Evolutionary conservation across 2,888 invertebrate genomes (phyloP).

Genomic region (Mermis nigrescens): DNA sequence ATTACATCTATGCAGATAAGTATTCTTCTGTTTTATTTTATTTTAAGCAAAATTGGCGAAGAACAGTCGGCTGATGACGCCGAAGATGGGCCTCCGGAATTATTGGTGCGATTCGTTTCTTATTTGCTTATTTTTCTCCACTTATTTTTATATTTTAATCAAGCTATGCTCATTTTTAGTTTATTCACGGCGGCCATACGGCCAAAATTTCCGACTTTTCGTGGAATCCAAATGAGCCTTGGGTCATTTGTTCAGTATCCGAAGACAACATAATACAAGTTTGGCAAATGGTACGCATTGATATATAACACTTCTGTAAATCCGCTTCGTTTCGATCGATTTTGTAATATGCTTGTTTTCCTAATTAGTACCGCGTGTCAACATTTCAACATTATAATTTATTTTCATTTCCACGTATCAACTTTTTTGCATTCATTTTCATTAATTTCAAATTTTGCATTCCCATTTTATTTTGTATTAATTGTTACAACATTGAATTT

Average conservation of each 20-base stretch:
- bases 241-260: constrained; percentile 98
- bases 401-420: too few relatives aligned
- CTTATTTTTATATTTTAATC: neutral
- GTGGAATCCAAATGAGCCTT: constrained; percentile 99
- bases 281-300: constrained; percentile 71
- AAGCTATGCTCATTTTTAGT: constrained; percentile 36
- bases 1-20: too few relatives aligned
- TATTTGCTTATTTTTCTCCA: constrained; percentile 1
- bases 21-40: too few relatives aligned
- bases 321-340: too few relatives aligned
- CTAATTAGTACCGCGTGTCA: too few relatives aligned
- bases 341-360: too few relatives aligned
- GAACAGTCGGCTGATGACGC: constrained; percentile 94
- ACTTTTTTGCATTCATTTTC: too few relatives aligned
- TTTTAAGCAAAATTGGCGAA: constrained; percentile 74
- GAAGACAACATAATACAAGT: constrained; percentile 99
- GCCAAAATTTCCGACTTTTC: constrained; percentile 99
- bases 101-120: constrained; percentile 43
- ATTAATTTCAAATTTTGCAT: too few relatives aligned
- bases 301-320: too few relatives aligned
- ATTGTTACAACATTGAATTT: too few relatives aligned
- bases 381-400: too few relatives aligned
- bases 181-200: constrained; percentile 95
- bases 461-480: too few relatives aligned
- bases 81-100: constrained; percentile 91